These are phyloP conservation scores for Saccostrea glomerata DNA, from an alignment of 1,140 invertebrate genomes.

Conservation along the genomic window DNA sequence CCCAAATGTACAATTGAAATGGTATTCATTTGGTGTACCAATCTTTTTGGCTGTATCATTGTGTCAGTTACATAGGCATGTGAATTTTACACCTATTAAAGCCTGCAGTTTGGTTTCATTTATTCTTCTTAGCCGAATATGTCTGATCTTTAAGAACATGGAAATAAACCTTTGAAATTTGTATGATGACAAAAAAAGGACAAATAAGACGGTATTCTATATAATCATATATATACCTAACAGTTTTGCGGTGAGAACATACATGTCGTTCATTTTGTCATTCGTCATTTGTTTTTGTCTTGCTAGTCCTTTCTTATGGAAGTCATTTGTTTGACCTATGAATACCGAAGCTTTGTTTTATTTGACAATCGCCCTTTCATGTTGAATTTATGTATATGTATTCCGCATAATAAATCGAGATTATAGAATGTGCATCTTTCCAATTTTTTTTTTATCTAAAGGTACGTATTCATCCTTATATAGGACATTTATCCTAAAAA, in stretches of 20 bases:
- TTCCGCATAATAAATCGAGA: conserved; percentile 14
- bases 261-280: background rate
- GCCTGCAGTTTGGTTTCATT: too few relatives aligned
- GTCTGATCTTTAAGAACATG: too few relatives aligned
- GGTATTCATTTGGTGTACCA: too few relatives aligned
- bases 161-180: too few relatives aligned
- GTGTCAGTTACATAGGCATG: too few relatives aligned
- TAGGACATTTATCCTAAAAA: too few relatives aligned
- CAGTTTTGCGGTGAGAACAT: background rate
- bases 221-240: background rate
- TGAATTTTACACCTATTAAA: too few relatives aligned
- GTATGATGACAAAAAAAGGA: background rate
- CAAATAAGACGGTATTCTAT: background rate
- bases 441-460: background rate
- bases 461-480: too few relatives aligned
- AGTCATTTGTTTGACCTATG: background rate
- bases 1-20: too few relatives aligned
- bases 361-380: background rate
- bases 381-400: background rate
- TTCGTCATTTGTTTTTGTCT: background rate
- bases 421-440: background rate
- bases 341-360: background rate
- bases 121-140: too few relatives aligned
- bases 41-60: too few relatives aligned
- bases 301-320: background rate